Conservation (phyloP, 2,888 invertebrate species). For the Gymnocheta viridis region DNA sequence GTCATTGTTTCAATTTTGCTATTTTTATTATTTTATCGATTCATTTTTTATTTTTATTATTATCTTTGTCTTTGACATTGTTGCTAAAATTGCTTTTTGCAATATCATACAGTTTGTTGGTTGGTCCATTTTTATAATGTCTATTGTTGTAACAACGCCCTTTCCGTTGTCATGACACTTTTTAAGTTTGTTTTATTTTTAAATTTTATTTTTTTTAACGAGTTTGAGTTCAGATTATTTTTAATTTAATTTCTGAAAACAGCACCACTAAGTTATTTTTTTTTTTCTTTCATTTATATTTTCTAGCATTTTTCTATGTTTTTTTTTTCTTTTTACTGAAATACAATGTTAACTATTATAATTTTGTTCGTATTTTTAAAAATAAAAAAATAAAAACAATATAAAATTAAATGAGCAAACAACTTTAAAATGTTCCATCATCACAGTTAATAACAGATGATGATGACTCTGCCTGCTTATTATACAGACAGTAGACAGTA, state of each 20-base stretch:
- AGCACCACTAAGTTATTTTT: slow-evolving; percentile 1
- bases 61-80: not conserved
- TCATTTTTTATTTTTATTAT: not conserved
- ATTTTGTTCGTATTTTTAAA: not conserved
- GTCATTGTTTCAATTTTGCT: slow-evolving; percentile 23
- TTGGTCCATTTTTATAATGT: not conserved
- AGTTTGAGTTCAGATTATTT: slow-evolving; percentile 17
- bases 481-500: not conserved
- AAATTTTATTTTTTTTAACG: not conserved
- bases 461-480: not conserved
- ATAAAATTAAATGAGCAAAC: not conserved
- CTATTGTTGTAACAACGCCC: slow-evolving; percentile 36
- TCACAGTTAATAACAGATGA: slow-evolving; percentile 30
- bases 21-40: slow-evolving; percentile 39
- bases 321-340: not conserved
- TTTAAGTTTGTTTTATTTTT: not conserved
- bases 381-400: not conserved
- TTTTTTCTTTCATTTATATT: not conserved
- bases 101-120: slow-evolving; percentile 1
- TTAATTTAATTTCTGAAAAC: slow-evolving; percentile 5
- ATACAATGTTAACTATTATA: slow-evolving; percentile 3
- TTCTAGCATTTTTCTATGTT: not conserved
- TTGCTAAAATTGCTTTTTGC: slow-evolving; percentile 7
- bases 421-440: slow-evolving; percentile 3
- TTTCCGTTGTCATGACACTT: slow-evolving; percentile 22